Evolutionary conservation across 2,888 invertebrate genomes (phyloP).

Genomic region (Lasioglossum morio): DNA sequence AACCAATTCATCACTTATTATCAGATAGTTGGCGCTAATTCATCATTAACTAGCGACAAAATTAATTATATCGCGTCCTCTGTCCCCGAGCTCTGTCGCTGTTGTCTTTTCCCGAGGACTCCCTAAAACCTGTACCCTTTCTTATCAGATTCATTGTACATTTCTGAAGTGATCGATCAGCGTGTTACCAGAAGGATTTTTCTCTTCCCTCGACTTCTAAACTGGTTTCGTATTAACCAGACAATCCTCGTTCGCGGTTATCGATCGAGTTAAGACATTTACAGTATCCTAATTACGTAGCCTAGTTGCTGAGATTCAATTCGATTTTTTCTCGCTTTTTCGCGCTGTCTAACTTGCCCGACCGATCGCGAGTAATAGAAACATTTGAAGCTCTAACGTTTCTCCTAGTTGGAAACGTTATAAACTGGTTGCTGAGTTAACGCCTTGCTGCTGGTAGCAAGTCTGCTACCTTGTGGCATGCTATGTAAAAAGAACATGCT

Average conservation of each 20-base stretch:
- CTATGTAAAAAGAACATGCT: neutral
- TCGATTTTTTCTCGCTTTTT: neutral
- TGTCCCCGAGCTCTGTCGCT: neutral
- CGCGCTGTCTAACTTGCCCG: neutral
- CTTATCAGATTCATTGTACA: constrained; percentile 50
- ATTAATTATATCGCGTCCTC: constrained; percentile 38
- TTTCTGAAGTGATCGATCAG: constrained; percentile 51
- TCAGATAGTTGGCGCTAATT: constrained; percentile 47
- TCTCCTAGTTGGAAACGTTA: neutral
- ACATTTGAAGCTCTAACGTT: neutral
- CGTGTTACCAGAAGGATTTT: constrained; percentile 17
- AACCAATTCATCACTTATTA: constrained; percentile 48
- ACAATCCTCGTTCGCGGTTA: constrained; percentile 29
- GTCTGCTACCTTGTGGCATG: too few relatives aligned
- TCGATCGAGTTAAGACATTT: constrained; percentile 13
- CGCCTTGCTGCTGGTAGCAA: neutral
- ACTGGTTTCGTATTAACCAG: constrained; percentile 41
- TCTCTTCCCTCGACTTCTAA: constrained; percentile 10
- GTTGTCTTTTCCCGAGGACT: constrained; percentile 13
- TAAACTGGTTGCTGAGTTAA: neutral
- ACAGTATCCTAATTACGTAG: constrained; percentile 27
- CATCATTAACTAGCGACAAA: constrained; percentile 53
- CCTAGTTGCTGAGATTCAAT: neutral
- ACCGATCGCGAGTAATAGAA: constrained; percentile 7
- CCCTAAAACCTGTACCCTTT: constrained; percentile 20